phyloP scores from a whole-genome alignment of 1,140 invertebrate genomes.

The Bursaphelenchus mucronatus region DNA sequence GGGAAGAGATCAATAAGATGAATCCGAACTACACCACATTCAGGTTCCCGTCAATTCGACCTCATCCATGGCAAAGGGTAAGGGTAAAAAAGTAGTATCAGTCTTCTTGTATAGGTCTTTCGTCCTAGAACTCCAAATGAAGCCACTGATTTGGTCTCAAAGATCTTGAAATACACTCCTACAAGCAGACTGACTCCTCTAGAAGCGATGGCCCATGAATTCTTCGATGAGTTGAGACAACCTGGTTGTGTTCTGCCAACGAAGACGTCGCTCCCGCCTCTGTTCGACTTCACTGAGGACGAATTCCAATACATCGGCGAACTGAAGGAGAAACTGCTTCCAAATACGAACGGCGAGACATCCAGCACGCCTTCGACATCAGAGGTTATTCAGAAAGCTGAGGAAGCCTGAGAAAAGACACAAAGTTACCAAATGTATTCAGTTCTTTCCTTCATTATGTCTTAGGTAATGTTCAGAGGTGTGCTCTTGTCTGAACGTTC shows the following conservation, averaged over 20 bases:
- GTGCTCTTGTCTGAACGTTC: too few relatives aligned
- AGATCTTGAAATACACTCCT: slow-evolving; percentile 93
- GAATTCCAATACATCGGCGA: slow-evolving; percentile 21
- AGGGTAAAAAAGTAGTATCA: background rate
- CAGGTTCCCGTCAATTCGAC: slow-evolving; percentile 99
- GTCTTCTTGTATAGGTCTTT: slow-evolving; percentile 65
- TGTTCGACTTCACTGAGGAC: slow-evolving; percentile 85
- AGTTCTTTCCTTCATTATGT: background rate
- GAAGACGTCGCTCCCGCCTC: slow-evolving; percentile 82
- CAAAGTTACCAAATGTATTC: background rate
- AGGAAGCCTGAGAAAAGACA: background rate
- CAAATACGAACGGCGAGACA: slow-evolving; percentile 10
- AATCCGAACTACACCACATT: slow-evolving; percentile 99
- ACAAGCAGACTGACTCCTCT: slow-evolving; percentile 85
- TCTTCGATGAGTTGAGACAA: slow-evolving; percentile 94
- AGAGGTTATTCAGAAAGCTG: background rate
- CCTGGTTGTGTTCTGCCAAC: slow-evolving; percentile 78
- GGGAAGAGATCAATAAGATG: slow-evolving; percentile 99
- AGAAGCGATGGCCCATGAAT: slow-evolving; percentile 91
- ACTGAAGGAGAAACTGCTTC: background rate
- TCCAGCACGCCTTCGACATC: background rate
- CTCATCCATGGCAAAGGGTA: slow-evolving; percentile 89
- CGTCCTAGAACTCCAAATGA: slow-evolving; percentile 89
- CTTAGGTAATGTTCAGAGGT: background rate
- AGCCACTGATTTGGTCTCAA: slow-evolving; percentile 91